These are phyloP conservation scores for Drosophila kohkoa DNA, from an alignment of 1,140 invertebrate genomes.

Conservation along the genomic window DNA sequence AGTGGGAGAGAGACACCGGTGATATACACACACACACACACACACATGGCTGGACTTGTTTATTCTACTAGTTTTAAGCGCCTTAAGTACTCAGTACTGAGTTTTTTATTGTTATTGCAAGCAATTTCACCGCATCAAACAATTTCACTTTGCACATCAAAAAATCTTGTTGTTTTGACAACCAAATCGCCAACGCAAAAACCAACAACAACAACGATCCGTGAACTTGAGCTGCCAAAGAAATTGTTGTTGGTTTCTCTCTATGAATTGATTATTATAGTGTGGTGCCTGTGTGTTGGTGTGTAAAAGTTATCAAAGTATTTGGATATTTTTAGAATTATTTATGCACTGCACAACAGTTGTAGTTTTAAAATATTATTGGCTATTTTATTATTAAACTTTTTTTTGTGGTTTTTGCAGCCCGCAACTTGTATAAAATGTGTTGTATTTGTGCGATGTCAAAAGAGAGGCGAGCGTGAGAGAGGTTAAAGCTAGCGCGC, in stretches of 20 bases:
- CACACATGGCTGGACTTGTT: constrained; percentile 8
- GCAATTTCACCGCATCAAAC: constrained; percentile 39
- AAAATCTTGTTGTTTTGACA: constrained; percentile 68
- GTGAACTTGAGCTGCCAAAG: constrained; percentile 63
- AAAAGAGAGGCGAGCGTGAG: constrained; percentile 24
- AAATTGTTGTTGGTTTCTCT: constrained; percentile 43
- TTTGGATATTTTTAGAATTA: constrained; percentile 12
- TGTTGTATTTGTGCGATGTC: constrained; percentile 54
- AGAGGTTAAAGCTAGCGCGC: constrained; percentile 31
- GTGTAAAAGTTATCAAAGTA: constrained; percentile 14
- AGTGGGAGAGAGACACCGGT: not conserved
- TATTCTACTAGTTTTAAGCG: constrained; percentile 6
- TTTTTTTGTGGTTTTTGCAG: constrained; percentile 7
- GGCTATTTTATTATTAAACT: constrained; percentile 21
- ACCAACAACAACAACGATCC: constrained; percentile 17
- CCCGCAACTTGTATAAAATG: constrained; percentile 48
- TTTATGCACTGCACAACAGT: constrained; percentile 45
- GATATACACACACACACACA: not conserved
- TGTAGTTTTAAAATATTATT: constrained; percentile 4
- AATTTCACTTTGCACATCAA: constrained; percentile 54
- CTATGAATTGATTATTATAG: constrained; percentile 45
- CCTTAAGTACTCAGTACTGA: constrained; percentile 13
- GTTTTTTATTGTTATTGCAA: constrained; percentile 33
- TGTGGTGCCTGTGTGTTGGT: not conserved
- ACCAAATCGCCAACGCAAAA: constrained; percentile 59